Evolutionary conservation across 1,140 invertebrate species (phyloP).

Genomic region (Lanistes nyassanus): DNA sequence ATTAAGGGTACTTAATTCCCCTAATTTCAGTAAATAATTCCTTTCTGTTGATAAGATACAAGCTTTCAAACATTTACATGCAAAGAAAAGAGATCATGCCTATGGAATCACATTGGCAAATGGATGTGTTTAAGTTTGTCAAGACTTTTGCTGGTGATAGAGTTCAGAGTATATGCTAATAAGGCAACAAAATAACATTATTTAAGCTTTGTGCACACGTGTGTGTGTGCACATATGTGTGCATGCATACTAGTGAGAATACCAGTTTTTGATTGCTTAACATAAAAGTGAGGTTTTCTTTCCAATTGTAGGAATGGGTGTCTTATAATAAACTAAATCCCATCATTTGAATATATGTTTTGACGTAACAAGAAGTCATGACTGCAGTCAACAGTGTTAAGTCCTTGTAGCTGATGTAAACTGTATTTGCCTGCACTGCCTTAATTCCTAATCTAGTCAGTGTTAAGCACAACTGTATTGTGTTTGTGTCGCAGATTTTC

Average conservation of each 20-base stretch:
- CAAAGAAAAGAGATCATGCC: background rate
- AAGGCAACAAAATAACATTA: background rate
- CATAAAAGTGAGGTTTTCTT: background rate
- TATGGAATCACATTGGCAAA: too few relatives aligned
- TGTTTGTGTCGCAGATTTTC: slow-evolving; percentile 6
- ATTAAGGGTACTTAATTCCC: background rate
- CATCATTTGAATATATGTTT: too few relatives aligned
- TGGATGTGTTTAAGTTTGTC: too few relatives aligned
- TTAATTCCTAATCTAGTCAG: background rate
- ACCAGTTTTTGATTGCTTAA: background rate
- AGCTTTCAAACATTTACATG: too few relatives aligned
- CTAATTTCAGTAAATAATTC: background rate
- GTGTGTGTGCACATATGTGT: background rate
- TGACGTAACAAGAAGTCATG: background rate
- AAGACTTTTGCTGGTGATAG: too few relatives aligned
- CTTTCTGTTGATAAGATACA: background rate
- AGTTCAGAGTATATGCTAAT: too few relatives aligned
- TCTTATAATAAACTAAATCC: too few relatives aligned
- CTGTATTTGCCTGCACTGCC: background rate
- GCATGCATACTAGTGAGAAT: background rate
- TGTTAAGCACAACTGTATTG: background rate
- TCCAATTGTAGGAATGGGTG: too few relatives aligned
- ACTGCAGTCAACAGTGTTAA: too few relatives aligned
- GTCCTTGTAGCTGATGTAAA: too few relatives aligned
- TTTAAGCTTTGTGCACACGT: background rate